Conservation (phyloP, 2,888 invertebrate genomes). For the Cosmia pyralina region DNA sequence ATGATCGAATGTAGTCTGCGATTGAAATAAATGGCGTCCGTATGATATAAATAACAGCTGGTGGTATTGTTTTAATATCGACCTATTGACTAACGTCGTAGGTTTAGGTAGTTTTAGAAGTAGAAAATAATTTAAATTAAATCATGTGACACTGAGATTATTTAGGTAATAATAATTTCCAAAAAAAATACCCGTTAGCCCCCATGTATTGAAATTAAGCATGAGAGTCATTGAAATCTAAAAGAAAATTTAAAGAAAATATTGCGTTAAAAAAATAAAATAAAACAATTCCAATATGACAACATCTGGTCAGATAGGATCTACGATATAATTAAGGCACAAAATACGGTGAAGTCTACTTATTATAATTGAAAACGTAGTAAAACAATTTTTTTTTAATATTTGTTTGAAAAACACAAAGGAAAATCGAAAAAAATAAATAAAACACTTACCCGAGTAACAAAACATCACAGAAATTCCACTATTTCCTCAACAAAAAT, state of each 20-base stretch:
- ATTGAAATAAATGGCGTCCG: conserved; percentile 47
- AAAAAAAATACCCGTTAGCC: not conserved
- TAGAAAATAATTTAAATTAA: not conserved
- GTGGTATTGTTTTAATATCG: conserved; percentile 15
- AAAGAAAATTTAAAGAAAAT: not conserved
- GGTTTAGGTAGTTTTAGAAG: not conserved
- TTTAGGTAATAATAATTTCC: not conserved
- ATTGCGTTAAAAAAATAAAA: not conserved
- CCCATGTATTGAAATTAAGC: not conserved
- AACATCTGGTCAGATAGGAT: not conserved
- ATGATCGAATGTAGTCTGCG: conserved; percentile 51
- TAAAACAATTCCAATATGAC: conserved; percentile 41
- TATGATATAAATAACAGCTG: conserved; percentile 33
- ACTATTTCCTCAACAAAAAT: conserved; percentile 57
- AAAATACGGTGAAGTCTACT: not conserved
- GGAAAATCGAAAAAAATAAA: conserved; percentile 32
- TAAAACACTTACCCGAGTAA: conserved; percentile 68
- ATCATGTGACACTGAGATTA: not conserved
- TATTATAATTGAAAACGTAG: not conserved
- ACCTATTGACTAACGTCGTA: not conserved
- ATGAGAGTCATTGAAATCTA: not conserved
- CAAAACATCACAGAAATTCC: conserved; percentile 71
- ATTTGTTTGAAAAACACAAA: conserved; percentile 9
- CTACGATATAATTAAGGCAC: not conserved
- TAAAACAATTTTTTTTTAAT: not conserved